phyloP scores from a whole-genome alignment of 2,888 invertebrate species.

The Limenitis camilla region DNA sequence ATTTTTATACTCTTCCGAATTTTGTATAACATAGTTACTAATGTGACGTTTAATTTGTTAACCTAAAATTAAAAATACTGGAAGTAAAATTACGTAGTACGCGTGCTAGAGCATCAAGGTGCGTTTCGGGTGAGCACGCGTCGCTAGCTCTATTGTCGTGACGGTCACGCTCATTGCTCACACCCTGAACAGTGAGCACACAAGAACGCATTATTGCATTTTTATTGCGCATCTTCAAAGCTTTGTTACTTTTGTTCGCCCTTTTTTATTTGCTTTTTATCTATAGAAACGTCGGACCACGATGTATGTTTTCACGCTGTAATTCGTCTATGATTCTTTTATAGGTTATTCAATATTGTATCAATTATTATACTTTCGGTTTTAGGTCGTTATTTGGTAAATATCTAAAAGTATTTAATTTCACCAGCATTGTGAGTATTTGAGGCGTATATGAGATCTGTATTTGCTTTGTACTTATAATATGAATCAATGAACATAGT shows the following conservation, averaged over 20 bases:
- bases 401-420: slow-evolving; percentile 8
- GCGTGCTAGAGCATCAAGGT: slow-evolving; percentile 42
- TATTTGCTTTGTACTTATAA: too few relatives aligned
- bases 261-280: slow-evolving; percentile 62
- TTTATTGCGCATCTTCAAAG: slow-evolving; percentile 71
- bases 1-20: neutral
- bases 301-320: slow-evolving; percentile 70
- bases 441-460: too few relatives aligned
- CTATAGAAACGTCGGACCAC: slow-evolving; percentile 50
- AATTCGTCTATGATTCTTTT: slow-evolving; percentile 53
- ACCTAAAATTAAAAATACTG: neutral
- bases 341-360: slow-evolving; percentile 29
- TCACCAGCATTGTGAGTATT: neutral
- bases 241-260: slow-evolving; percentile 60
- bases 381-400: slow-evolving; percentile 6
- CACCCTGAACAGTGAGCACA: slow-evolving; percentile 47
- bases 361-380: slow-evolving; percentile 15
- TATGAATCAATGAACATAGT: too few relatives aligned
- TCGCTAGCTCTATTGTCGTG: slow-evolving; percentile 56
- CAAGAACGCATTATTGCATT: slow-evolving; percentile 63
- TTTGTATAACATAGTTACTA: neutral
- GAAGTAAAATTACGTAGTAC: slow-evolving; percentile 9
- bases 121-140: slow-evolving; percentile 56
- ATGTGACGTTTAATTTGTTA: neutral
- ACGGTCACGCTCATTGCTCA: slow-evolving; percentile 57